Evolutionary conservation across 1,140 invertebrate genomes (phyloP), one percentile per base, ranked within the genome.

Genomic region (Phymastichus coffea): DNA sequence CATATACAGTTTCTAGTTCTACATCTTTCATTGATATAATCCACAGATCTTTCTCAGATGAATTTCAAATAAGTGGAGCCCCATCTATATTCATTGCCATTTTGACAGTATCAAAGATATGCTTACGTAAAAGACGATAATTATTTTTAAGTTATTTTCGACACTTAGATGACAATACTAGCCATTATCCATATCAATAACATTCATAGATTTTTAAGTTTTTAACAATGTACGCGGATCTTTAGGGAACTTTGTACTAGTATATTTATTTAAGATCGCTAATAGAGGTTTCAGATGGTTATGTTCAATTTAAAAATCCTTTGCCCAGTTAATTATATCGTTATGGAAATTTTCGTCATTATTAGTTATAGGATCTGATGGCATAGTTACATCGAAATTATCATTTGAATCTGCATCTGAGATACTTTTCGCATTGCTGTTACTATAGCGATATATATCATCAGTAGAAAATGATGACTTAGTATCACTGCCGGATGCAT

Each of bases 51-150:
- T 25, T n/a, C 48, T 20, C 6, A 14, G 44, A 26, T 3, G 19
- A 22, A 22, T 22, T 14, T 47, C 10, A 2, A 23, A 47, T 26
- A n/a, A n/a, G n/a, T n/a, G 44, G 44, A 7, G 23, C 44, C 12
- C 44, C 44, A 26, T 47, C 44, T 6, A 47, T 47, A 47, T 47
- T 47, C n/a, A 47, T 17, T 6, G 26, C n/a, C 26, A 47, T 3
- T 23, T 28, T 25, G 7, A 28, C 3, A 10, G 4, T 47, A n/a
- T 26, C 14, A 33, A 20, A 49, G 4, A 15, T 10, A 2, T 9
- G 17, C 9, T 33, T 33, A 33, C 6, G 2, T n/a, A 15, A 14
- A 9, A 19, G 30, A 30, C 7, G 1, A 49, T 33, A 9, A 49
- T 49, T 33, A 19, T 49, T 15, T 49, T 33, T 2, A 49, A 14